These are phyloP conservation scores for Tangara arthus DNA, from an alignment of 2,797 vertebrate genomes.

Conservation along the genomic window DNA sequence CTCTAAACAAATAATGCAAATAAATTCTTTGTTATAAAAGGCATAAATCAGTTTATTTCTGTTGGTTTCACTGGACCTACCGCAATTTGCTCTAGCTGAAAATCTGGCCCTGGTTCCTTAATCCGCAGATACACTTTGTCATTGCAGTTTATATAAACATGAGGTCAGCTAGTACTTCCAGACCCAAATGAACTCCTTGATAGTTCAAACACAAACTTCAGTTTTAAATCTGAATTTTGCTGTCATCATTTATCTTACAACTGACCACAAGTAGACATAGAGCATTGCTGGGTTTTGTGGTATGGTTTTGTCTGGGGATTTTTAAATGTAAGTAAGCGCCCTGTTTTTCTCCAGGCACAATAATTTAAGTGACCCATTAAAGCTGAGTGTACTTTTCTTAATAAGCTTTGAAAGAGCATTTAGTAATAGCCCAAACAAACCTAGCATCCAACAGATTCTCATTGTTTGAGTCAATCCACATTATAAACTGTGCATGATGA, in stretches of 20 bases:
- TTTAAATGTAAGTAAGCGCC: background rate
- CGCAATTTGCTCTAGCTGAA: constrained; percentile 25
- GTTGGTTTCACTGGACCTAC: constrained; percentile 28
- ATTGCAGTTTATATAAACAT: constrained; percentile 48
- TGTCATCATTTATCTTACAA: constrained; percentile 32
- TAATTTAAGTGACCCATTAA: constrained; percentile 39
- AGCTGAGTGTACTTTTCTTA: background rate
- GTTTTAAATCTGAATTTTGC: constrained; percentile 45
- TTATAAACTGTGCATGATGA: constrained; percentile 4
- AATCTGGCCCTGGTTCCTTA: constrained; percentile 49
- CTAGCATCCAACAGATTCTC: constrained; percentile 36
- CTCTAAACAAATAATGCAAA: background rate
- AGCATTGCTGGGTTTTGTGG: background rate
- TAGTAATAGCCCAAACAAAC: constrained; percentile 48
- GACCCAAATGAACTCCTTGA: constrained; percentile 39
- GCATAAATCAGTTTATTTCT: constrained; percentile 23
- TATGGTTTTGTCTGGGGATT: constrained; percentile 27
- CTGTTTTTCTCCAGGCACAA: constrained; percentile 5
- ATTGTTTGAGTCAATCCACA: constrained; percentile 43
- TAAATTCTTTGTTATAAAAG: background rate
- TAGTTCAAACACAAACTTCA: constrained; percentile 43
- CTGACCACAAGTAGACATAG: background rate
- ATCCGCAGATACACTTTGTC: constrained; percentile 60
- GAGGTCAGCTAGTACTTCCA: constrained; percentile 54
- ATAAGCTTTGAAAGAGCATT: constrained; percentile 35